These are phyloP conservation scores for Chroicocephalus ridibundus DNA, from an alignment of 2,113 vertebrate genomes.

Conservation along the genomic window DNA sequence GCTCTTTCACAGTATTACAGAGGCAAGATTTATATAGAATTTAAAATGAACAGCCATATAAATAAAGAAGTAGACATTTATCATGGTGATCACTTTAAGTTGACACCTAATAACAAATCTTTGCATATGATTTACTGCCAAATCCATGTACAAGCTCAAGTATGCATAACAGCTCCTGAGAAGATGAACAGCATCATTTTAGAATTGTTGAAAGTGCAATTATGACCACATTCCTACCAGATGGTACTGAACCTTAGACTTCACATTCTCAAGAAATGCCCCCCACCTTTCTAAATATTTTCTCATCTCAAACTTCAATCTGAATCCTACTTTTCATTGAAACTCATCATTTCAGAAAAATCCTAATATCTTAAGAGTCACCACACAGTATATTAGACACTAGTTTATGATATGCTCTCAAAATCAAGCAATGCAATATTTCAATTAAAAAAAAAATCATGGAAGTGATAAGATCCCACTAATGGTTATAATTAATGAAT, in stretches of 20 bases:
- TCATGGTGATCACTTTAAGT: neutral
- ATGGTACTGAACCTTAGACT: neutral
- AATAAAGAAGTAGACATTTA: neutral
- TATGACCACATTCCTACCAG: neutral
- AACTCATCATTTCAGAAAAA: neutral
- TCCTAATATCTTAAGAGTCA: neutral
- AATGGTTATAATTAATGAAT: neutral
- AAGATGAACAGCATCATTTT: neutral
- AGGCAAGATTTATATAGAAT: neutral
- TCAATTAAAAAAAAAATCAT: neutral
- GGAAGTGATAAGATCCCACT: neutral
- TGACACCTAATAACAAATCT: neutral
- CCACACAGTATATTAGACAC: neutral
- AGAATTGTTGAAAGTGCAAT: neutral
- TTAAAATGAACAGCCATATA: neutral
- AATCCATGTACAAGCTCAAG: neutral
- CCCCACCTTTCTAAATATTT: neutral
- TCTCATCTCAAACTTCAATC: neutral
- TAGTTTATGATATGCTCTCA: neutral
- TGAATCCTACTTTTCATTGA: neutral
- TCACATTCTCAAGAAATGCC: neutral
- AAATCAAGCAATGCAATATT: neutral
- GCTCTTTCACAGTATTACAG: neutral
- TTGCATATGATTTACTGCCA: neutral
- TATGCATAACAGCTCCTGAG: neutral